Percentiles rank a stretch among this genome's conserved stretches.
Evolutionary conservation across 2,888 invertebrate genomes (phyloP).

Genomic region (Sphecodes monilicornis): DNA sequence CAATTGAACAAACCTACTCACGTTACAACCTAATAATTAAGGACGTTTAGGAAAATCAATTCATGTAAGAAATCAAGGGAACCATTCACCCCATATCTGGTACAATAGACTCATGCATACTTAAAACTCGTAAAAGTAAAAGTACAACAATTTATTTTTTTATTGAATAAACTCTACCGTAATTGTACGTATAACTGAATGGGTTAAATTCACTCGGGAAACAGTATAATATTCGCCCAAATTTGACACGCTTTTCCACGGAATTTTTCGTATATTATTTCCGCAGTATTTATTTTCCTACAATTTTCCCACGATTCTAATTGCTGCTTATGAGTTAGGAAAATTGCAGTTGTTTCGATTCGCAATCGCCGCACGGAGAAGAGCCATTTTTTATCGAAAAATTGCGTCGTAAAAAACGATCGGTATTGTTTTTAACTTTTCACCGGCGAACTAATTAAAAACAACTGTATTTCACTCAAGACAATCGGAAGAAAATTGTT

Average conservation of each 20-base stretch:
- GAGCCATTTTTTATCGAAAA: not conserved
- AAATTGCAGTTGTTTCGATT: not conserved
- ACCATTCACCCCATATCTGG: not conserved
- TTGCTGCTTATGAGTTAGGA: not conserved
- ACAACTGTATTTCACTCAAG: not conserved
- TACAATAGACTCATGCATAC: not conserved
- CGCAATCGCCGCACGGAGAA: not conserved
- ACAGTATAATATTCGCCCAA: not conserved
- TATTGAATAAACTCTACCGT: not conserved
- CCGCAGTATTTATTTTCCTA: not conserved
- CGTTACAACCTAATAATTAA: too few species aligned
- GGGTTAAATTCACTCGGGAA: not conserved
- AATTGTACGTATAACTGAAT: not conserved
- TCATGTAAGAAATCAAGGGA: too few species aligned
- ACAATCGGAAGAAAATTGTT: not conserved
- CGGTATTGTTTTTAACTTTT: not conserved
- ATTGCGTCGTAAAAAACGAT: not conserved
- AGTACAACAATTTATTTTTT: not conserved
- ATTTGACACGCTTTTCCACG: not conserved
- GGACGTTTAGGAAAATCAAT: too few species aligned
- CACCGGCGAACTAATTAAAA: not conserved
- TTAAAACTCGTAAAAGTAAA: not conserved
- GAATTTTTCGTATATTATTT: not conserved
- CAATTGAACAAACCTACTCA: too few species aligned
- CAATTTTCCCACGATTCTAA: not conserved